Evolutionary conservation across 1,140 invertebrate genomes (phyloP).

Genomic region (Bombus fervidus): DNA sequence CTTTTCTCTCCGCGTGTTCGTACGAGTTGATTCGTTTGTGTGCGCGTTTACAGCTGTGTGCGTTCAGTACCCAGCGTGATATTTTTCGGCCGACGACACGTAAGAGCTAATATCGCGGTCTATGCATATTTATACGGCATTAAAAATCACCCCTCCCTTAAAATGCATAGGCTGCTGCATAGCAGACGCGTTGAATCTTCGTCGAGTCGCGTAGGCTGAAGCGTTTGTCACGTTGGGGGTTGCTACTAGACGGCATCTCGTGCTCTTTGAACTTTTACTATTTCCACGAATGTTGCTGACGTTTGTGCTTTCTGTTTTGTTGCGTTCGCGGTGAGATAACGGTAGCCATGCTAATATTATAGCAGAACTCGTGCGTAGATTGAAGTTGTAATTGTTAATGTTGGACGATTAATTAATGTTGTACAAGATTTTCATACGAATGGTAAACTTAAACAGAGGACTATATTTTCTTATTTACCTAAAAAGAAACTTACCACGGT

Average conservation of each 20-base stretch:
- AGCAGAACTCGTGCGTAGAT: neutral
- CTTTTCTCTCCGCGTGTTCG: constrained; percentile 56
- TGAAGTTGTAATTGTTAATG: neutral
- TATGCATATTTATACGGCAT: constrained; percentile 83
- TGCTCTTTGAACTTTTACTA: constrained; percentile 40
- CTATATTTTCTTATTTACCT: neutral
- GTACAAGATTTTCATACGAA: neutral
- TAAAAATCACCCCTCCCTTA: constrained; percentile 81
- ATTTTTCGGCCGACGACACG: constrained; percentile 75
- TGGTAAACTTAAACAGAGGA: neutral
- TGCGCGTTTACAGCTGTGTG: neutral
- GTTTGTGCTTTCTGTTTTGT: neutral
- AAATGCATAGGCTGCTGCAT: constrained; percentile 79
- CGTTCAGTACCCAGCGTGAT: constrained; percentile 69
- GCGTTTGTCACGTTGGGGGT: constrained; percentile 33
- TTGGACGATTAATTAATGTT: neutral
- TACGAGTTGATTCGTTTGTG: constrained; percentile 16
- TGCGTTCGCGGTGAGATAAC: neutral
- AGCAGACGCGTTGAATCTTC: constrained; percentile 68
- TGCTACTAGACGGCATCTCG: constrained; percentile 5
- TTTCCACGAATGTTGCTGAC: neutral
- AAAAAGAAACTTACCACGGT: neutral
- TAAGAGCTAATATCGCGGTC: constrained; percentile 81
- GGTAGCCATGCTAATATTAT: neutral
- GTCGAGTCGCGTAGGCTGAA: constrained; percentile 49